Percentiles rank a stretch among this genome's conserved stretches.
Conservation (phyloP, 2,113 vertebrate species). For the Delphinapterus leucas region DNA sequence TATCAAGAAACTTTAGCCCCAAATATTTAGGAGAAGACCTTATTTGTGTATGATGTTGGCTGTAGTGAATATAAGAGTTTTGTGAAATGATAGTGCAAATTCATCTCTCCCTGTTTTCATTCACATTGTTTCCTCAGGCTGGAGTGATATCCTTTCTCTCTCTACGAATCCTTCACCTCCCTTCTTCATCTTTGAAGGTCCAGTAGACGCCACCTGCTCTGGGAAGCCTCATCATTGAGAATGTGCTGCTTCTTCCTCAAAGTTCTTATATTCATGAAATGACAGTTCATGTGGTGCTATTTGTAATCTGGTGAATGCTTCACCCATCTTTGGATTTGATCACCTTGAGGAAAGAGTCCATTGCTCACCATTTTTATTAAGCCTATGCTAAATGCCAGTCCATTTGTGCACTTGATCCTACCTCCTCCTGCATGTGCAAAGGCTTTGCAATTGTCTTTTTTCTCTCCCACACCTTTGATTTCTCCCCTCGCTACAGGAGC, state of each 20-base stretch:
- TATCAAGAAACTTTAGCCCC: neutral
- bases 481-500: neutral
- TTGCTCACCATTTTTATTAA: neutral
- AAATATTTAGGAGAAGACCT: neutral
- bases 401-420: neutral
- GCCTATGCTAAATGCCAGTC: neutral
- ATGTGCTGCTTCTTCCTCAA: neutral
- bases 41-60: neutral
- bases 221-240: neutral
- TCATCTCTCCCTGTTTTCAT: neutral
- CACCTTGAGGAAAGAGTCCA: neutral
- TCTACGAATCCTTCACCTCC: neutral
- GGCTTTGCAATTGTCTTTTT: neutral
- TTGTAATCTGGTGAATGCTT: neutral
- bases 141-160: neutral
- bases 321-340: neutral
- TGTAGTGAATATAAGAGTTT: neutral
- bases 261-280: neutral
- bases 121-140: neutral
- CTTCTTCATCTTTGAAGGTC: neutral
- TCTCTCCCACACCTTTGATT: neutral
- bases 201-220: neutral
- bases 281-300: rapidly evolving
- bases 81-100: neutral
- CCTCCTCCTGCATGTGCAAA: neutral